Evolutionary conservation across 2,797 vertebrate species (phyloP).

Genomic region (Anisognathus igniventris): DNA sequence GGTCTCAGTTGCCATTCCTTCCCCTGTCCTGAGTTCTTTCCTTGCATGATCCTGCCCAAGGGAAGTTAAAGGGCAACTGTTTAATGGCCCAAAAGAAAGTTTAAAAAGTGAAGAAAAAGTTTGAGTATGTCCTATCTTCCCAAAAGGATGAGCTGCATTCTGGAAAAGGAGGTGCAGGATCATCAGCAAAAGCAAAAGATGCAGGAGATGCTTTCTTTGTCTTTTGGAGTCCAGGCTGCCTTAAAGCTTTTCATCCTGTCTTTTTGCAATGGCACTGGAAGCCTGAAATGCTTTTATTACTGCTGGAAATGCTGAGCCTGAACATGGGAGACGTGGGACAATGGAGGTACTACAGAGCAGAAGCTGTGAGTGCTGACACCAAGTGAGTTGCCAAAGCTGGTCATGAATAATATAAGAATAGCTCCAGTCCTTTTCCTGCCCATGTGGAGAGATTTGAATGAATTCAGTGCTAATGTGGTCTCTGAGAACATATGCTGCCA

Average conservation of each 20-base stretch:
- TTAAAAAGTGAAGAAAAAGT: background rate
- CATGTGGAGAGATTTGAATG: conserved; percentile 10
- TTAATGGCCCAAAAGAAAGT: background rate
- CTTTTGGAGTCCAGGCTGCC: background rate
- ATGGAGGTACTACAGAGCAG: background rate
- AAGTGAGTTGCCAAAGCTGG: background rate
- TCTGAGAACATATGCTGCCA: background rate
- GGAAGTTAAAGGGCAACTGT: background rate
- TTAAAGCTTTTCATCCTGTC: background rate
- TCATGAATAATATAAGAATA: conserved; percentile 48
- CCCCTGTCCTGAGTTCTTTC: background rate
- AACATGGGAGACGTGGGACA: background rate
- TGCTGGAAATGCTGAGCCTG: background rate
- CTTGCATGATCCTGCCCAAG: background rate
- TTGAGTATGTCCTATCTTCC: background rate
- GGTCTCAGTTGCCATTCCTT: background rate
- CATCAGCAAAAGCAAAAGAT: background rate
- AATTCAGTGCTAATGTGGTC: conserved; percentile 25
- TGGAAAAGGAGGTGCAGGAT: background rate
- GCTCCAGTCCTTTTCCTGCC: conserved; percentile 11
- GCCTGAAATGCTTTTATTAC: background rate
- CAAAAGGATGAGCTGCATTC: background rate
- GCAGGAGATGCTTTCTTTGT: background rate
- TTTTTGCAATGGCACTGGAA: background rate
- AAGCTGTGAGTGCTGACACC: conserved; percentile 32